Percentiles rank a stretch among this genome's conserved stretches.
These are phyloP conservation scores for Poecilia velifera DNA, from an alignment of 2,797 vertebrate species.

Conservation along the genomic window DNA sequence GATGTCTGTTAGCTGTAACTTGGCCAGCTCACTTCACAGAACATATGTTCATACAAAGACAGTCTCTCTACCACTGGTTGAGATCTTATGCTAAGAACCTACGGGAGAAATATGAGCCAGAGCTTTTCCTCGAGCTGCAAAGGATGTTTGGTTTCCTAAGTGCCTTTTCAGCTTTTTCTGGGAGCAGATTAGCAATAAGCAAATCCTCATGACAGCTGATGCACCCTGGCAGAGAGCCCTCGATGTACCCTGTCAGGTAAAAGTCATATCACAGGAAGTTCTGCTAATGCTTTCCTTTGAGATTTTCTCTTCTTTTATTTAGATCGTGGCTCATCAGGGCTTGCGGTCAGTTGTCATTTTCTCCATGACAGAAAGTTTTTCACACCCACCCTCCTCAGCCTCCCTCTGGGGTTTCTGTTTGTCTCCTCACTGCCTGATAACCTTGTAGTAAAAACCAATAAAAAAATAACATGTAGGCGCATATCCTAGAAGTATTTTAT, in stretches of 20 bases:
- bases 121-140: background rate
- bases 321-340: background rate
- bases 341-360: background rate
- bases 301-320: background rate
- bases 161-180: constrained; percentile 6
- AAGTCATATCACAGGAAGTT: background rate
- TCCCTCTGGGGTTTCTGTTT: background rate
- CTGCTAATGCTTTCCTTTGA: background rate
- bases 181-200: background rate
- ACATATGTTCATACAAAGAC: background rate
- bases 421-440: background rate
- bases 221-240: background rate
- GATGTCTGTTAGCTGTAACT: background rate
- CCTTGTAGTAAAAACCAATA: background rate
- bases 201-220: constrained; percentile 5
- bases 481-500: background rate
- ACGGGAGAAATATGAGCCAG: background rate
- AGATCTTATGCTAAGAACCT: background rate
- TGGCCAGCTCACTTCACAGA: background rate
- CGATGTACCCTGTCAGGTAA: background rate
- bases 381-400: no score
- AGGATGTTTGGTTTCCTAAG: background rate
- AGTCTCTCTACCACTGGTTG: background rate
- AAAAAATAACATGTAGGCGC: no score
- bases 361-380: background rate